Percentiles rank a stretch among this genome's conserved stretches.
Conservation (phyloP, 2,797 vertebrate species). For the Leptatherina wallacei region DNA sequence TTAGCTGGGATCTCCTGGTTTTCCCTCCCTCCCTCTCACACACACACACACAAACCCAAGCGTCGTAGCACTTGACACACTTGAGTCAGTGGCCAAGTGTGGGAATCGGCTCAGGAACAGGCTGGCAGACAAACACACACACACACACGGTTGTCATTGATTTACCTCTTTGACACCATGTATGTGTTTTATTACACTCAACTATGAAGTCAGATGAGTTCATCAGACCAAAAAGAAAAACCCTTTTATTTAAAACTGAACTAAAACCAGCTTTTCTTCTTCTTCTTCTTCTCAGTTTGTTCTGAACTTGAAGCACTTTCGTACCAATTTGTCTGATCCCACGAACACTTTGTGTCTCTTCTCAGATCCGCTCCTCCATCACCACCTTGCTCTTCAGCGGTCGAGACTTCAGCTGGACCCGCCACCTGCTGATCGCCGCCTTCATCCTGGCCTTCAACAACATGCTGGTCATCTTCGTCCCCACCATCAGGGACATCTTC, state of each 20-base stretch:
- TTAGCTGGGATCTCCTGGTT: constrained; percentile 39
- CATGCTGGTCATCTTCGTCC: constrained; percentile 94
- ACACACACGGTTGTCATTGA: constrained; percentile 12
- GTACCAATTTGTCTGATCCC: neutral
- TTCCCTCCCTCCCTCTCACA: neutral
- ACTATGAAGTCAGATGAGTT: neutral
- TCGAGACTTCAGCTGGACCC: constrained; percentile 93
- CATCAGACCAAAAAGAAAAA: constrained; percentile 5
- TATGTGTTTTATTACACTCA: neutral
- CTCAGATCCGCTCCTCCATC: constrained; percentile 94
- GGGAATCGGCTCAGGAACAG: constrained; percentile 27
- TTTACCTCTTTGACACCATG: constrained; percentile 1
- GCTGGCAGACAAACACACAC: constrained; percentile 15
- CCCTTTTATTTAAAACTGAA: neutral
- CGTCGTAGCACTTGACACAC: constrained; percentile 56
- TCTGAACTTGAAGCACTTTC: neutral
- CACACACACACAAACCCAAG: constrained; percentile 37
- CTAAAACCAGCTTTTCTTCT: neutral
- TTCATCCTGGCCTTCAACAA: constrained; percentile 90
- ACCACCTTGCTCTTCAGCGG: constrained; percentile 88
- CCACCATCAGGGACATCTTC: constrained; percentile 97
- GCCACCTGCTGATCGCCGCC: constrained; percentile 90
- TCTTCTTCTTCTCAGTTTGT: neutral
- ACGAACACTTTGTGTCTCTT: neutral
- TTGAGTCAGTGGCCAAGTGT: constrained; percentile 53